Conservation (phyloP, 2,888 invertebrate genomes). For the Andrena fulva region DNA sequence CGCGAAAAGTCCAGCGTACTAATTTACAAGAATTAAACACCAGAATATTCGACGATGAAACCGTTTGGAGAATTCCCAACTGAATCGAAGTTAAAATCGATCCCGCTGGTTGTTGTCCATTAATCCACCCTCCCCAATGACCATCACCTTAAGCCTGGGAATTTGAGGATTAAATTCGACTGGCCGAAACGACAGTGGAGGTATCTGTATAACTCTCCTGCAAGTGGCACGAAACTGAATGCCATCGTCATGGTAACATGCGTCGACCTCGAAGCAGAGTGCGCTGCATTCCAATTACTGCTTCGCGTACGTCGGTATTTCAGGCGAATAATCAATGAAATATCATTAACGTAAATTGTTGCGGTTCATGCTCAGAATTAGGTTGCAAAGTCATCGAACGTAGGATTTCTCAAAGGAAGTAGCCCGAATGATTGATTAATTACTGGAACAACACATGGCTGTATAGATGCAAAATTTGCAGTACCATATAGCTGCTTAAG, state of each 20-base stretch:
- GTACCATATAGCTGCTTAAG: neutral
- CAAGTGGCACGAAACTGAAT: neutral
- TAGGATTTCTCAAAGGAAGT: neutral
- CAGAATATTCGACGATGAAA: too few relatives aligned
- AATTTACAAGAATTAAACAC: neutral
- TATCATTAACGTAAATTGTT: neutral
- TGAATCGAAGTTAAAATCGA: constrained; percentile 9
- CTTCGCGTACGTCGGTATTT: constrained; percentile 18
- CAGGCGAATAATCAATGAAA: neutral
- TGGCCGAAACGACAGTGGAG: constrained; percentile 10
- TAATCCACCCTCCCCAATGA: neutral
- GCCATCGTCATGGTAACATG: constrained; percentile 7
- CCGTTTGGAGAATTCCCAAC: too few relatives aligned
- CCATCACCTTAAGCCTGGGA: constrained; percentile 8
- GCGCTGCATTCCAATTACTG: constrained; percentile 6
- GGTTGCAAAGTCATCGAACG: neutral
- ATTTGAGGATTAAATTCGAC: constrained; percentile 18
- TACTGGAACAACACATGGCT: neutral
- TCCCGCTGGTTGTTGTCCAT: neutral
- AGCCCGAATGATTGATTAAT: neutral
- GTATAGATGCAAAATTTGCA: neutral
- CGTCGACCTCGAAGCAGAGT: neutral
- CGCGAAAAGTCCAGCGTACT: neutral
- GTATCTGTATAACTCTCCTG: neutral
- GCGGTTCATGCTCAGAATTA: neutral